Evolutionary conservation across 1,140 invertebrate genomes (phyloP).

Genomic region (Drosophila sechellia): DNA sequence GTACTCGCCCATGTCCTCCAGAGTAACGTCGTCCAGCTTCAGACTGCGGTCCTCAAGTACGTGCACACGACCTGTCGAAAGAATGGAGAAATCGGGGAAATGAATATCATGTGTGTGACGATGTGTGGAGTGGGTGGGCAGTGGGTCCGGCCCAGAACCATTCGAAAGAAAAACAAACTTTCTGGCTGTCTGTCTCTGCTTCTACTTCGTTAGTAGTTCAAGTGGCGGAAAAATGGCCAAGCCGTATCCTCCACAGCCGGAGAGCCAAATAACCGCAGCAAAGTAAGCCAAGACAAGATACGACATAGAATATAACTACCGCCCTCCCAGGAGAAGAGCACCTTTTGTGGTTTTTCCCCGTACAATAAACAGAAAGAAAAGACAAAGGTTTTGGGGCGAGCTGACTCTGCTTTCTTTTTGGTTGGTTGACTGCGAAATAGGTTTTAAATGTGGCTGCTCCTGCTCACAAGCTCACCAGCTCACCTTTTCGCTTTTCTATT

Average conservation of each 20-base stretch:
- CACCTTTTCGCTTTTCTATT: neutral
- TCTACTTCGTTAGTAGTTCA: constrained; percentile 83
- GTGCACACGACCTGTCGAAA: constrained; percentile 87
- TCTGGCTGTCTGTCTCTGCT: constrained; percentile 45
- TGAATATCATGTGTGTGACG: constrained; percentile 27
- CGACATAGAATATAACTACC: constrained; percentile 12
- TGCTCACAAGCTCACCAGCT: constrained; percentile 19
- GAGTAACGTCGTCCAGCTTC: constrained; percentile 89
- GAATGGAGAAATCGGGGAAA: constrained; percentile 22
- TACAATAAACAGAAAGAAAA: constrained; percentile 63
- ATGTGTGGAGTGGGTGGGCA: neutral
- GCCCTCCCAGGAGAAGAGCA: constrained; percentile 40
- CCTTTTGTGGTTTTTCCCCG: constrained; percentile 68
- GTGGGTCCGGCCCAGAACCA: neutral
- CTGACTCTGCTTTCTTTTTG: constrained; percentile 65
- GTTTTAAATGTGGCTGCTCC: constrained; percentile 67
- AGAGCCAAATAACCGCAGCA: constrained; percentile 72
- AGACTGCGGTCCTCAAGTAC: constrained; percentile 92
- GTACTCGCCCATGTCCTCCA: constrained; percentile 95
- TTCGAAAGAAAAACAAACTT: constrained; percentile 58
- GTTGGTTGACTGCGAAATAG: constrained; percentile 73
- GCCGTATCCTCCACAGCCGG: constrained; percentile 32
- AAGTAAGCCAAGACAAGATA: constrained; percentile 68
- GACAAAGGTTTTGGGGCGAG: constrained; percentile 20
- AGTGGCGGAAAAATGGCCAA: constrained; percentile 80